Base-by-base conservation (phyloP, 2,113 vertebrate species). In the Ranitomeya imitator region DNA sequence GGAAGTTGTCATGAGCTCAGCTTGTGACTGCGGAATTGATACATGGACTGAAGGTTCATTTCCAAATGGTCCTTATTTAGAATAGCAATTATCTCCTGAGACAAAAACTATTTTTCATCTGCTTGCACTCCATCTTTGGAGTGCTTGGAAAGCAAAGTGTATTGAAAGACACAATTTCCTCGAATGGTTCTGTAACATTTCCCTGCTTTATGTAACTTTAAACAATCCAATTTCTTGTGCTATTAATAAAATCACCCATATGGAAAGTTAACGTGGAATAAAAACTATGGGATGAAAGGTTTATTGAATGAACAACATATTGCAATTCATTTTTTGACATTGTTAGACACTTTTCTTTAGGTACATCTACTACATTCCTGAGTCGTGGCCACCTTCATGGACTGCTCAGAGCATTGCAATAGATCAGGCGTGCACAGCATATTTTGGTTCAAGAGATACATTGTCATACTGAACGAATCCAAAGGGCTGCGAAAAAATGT, bases 1-100 rank as follows among this genome's bases (percentile, higher is more conserved):
- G 81, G 81, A 65, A 51, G 57, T 83, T 83, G 73, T 83, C 45
- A 52, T 83, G 81, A 83, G 60, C 81, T 83, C 81, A 83, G 61
- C 60, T 15, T 67, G 67, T 31, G 23, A 81, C 55, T 60, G 60
- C 61, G 55, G 79, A 31, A 61, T 80, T 80, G 60, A 80, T 80
- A 31, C 55, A 55, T 31, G 21, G 5, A 37, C 52, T 80, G 55
- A 80, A 80, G 78, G 54, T 80, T 80, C 55, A 80, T 80, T 80
- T 80, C 54, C 55, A 80, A 80, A 80, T 79, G 77, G 77, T 79
- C 78, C 78, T 26, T 31, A 80, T 80, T 80, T 80, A 80, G 55
- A 54, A 31, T 15, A 59, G 52, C 77, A 57, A 79, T 79, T 79
- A 55, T 23, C 77, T 57, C 77, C 23, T 23, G 52, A 79, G 77